Evolutionary conservation across 1,140 invertebrate species (phyloP).

Genomic region (Trichoplusia ni): DNA sequence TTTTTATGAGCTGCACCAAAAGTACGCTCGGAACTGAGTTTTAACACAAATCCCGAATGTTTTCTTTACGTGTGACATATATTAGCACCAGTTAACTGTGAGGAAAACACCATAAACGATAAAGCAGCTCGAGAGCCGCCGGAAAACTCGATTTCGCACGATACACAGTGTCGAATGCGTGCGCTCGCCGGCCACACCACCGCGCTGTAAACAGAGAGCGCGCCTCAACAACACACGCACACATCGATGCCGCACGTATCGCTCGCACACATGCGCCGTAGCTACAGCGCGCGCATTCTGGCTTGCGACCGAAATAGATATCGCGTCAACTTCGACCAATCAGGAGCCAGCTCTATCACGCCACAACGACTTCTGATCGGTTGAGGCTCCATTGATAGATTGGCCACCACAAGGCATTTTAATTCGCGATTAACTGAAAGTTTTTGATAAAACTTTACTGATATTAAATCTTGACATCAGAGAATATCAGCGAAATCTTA

Average conservation of each 20-base stretch:
- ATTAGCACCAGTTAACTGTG: slow-evolving; percentile 70
- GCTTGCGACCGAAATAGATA: slow-evolving; percentile 66
- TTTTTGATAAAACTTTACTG: slow-evolving; percentile 77
- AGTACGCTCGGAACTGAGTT: slow-evolving; percentile 47
- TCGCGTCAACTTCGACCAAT: slow-evolving; percentile 70
- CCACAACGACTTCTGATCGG: slow-evolving; percentile 56
- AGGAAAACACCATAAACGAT: slow-evolving; percentile 72
- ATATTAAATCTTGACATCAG: slow-evolving; percentile 67
- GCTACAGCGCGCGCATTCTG: slow-evolving; percentile 67
- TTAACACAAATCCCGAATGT: slow-evolving; percentile 51
- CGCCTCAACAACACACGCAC: slow-evolving; percentile 74
- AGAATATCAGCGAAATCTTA: slow-evolving; percentile 41
- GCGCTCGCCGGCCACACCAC: slow-evolving; percentile 72
- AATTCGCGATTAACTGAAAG: slow-evolving; percentile 79
- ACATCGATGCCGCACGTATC: slow-evolving; percentile 47
- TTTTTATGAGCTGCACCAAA: slow-evolving; percentile 72
- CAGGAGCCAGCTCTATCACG: slow-evolving; percentile 49
- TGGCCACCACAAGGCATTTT: slow-evolving; percentile 69
- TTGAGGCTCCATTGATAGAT: slow-evolving; percentile 69
- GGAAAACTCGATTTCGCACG: slow-evolving; percentile 70
- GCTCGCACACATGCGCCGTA: slow-evolving; percentile 52
- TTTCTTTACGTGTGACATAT: slow-evolving; percentile 62
- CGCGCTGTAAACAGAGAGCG: slow-evolving; percentile 77
- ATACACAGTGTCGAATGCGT: slow-evolving; percentile 67
- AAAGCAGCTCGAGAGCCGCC: slow-evolving; percentile 61